Percentiles rank a stretch among this genome's conserved stretches.
Conservation (phyloP, 2,113 vertebrate species). For the Rutilus rutilus region DNA sequence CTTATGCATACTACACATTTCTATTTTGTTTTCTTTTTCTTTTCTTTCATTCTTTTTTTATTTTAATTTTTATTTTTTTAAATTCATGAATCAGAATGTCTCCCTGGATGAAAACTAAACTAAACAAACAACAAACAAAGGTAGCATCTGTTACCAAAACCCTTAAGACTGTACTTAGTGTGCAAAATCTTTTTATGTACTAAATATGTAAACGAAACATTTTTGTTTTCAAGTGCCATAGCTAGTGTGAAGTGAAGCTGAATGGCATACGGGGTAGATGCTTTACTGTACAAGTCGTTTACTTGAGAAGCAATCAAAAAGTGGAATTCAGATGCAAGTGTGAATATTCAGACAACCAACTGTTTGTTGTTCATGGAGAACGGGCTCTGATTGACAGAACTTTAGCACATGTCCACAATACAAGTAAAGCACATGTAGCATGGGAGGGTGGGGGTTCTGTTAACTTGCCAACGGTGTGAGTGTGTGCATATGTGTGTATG, state of each 20-base stretch:
- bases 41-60: neutral
- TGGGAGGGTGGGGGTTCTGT: slow-evolving; percentile 10
- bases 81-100: slow-evolving; percentile 76
- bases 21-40: neutral
- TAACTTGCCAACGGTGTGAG: slow-evolving; percentile 48
- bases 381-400: slow-evolving; percentile 70
- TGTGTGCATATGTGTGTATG: slow-evolving; percentile 46
- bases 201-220: slow-evolving; percentile 53
- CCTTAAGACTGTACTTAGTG: slow-evolving; percentile 64
- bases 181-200: slow-evolving; percentile 70
- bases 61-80: slow-evolving; percentile 49
- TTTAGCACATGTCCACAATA: slow-evolving; percentile 56
- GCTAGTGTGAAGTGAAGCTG: slow-evolving; percentile 66
- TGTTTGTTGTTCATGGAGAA: slow-evolving; percentile 55
- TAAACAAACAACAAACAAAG: slow-evolving; percentile 61
- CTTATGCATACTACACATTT: slow-evolving; percentile 29
- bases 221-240: slow-evolving; percentile 80
- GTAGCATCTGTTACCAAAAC: slow-evolving; percentile 73
- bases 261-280: slow-evolving; percentile 70
- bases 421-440: slow-evolving; percentile 44
- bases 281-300: slow-evolving; percentile 69
- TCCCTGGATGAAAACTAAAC: slow-evolving; percentile 66
- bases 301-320: slow-evolving; percentile 71
- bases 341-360: slow-evolving; percentile 69
- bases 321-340: slow-evolving; percentile 66